Evolutionary conservation across 2,113 vertebrate species (phyloP).

Genomic region (Lampris megalopsis): DNA sequence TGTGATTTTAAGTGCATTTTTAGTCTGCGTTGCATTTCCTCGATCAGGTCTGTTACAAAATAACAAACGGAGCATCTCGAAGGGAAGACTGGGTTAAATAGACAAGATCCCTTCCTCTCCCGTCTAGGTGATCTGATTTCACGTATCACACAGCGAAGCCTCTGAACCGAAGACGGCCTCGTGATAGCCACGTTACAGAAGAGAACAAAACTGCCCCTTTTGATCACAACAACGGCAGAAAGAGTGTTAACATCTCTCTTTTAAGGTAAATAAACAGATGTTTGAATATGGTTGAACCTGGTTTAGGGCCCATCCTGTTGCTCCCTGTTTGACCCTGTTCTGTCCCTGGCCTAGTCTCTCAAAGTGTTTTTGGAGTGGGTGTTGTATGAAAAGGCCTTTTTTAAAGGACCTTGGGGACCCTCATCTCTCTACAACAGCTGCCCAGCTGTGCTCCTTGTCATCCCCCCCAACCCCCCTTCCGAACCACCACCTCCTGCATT

Average conservation of each 20-base stretch:
- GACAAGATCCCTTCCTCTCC: background rate
- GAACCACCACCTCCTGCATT: background rate
- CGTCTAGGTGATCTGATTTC: background rate
- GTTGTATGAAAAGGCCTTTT: slow-evolving; percentile 71
- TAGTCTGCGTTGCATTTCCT: no score
- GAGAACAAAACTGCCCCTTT: slow-evolving; percentile 20
- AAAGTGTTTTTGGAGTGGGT: slow-evolving; percentile 68
- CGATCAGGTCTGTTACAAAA: no score
- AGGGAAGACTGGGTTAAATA: no score
- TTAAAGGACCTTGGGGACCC: slow-evolving; percentile 64
- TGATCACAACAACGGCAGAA: slow-evolving; percentile 8
- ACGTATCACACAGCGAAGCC: slow-evolving; percentile 18
- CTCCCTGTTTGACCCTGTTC: slow-evolving; percentile 9
- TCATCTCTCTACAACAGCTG: slow-evolving; percentile 61
- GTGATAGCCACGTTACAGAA: slow-evolving; percentile 32
- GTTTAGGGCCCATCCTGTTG: slow-evolving; percentile 31
- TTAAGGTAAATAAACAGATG: no score
- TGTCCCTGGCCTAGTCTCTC: slow-evolving; percentile 47
- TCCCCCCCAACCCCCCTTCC: background rate
- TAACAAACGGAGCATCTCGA: no score
- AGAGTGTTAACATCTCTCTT: slow-evolving; percentile 22
- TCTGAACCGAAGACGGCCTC: slow-evolving; percentile 24
- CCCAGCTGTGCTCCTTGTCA: slow-evolving; percentile 65
- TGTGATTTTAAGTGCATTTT: no score
- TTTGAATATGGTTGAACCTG: background rate